Evolutionary conservation across 2,888 invertebrate genomes (phyloP).

Genomic region (Harpalus rufipes): DNA sequence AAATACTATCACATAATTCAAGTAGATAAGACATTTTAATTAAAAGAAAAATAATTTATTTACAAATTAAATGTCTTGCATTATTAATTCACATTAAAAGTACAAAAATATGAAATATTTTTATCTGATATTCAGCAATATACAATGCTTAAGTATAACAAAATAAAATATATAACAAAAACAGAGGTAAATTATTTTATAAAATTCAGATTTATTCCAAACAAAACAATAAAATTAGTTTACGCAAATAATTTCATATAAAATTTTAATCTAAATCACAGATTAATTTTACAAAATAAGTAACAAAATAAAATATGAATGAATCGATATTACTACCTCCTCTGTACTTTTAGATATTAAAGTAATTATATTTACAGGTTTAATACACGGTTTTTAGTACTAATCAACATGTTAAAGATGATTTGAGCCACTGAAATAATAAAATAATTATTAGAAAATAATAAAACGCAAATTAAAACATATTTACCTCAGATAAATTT

Average conservation of each 20-base stretch:
- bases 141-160: slow-evolving; percentile 53
- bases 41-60: slow-evolving; percentile 52
- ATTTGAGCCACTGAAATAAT: slow-evolving; percentile 86
- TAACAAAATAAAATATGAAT: slow-evolving; percentile 40
- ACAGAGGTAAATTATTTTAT: slow-evolving; percentile 40
- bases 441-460: neutral
- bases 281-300: slow-evolving; percentile 44
- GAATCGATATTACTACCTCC: slow-evolving; percentile 24
- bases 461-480: slow-evolving; percentile 32
- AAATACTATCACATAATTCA: neutral
- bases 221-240: slow-evolving; percentile 42
- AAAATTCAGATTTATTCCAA: slow-evolving; percentile 22
- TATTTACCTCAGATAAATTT: slow-evolving; percentile 87
- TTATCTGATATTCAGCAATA: slow-evolving; percentile 9
- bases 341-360: slow-evolving; percentile 34
- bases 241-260: slow-evolving; percentile 20
- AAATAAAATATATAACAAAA: slow-evolving; percentile 54
- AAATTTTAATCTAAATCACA: slow-evolving; percentile 42
- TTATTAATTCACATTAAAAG: slow-evolving; percentile 16
- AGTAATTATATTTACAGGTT: slow-evolving; percentile 32
- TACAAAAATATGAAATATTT: slow-evolving; percentile 43
- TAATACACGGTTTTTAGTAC: slow-evolving; percentile 20
- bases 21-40: neutral
- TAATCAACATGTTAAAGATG: slow-evolving; percentile 84
- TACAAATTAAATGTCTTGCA: slow-evolving; percentile 42